These are phyloP conservation scores for Noturus placidus DNA, from an alignment of 2,113 vertebrate genomes.

Conservation along the genomic window DNA sequence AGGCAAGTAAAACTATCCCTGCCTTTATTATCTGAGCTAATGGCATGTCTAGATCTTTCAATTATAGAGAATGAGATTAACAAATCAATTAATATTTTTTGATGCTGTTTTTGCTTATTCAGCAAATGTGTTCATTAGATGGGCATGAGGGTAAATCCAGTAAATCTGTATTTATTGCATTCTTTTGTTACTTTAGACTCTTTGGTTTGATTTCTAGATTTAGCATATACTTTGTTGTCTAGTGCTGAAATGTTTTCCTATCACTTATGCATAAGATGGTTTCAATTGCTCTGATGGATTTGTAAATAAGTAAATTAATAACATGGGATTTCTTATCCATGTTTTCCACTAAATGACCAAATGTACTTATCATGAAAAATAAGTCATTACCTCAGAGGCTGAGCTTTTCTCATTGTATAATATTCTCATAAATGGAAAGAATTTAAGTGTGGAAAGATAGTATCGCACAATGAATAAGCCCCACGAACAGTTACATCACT, in stretches of 20 bases:
- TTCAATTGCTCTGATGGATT: constrained; percentile 62
- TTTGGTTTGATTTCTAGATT: constrained; percentile 52
- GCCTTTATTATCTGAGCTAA: constrained; percentile 77
- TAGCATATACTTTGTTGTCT: constrained; percentile 33
- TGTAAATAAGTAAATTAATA: constrained; percentile 66
- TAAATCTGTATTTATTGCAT: background rate
- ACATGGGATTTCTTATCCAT: constrained; percentile 52
- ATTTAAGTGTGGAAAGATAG: constrained; percentile 73
- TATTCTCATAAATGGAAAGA: constrained; percentile 74
- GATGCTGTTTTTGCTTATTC: constrained; percentile 71
- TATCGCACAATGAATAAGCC: constrained; percentile 73
- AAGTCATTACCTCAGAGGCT: constrained; percentile 69
- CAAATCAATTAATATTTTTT: constrained; percentile 77
- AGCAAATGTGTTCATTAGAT: constrained; percentile 67
- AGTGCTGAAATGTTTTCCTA: background rate
- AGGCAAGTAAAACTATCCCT: constrained; percentile 70
- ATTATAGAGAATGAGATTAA: constrained; percentile 72
- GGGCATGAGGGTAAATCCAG: constrained; percentile 57
- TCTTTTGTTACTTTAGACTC: constrained; percentile 22
- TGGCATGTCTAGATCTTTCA: constrained; percentile 74
- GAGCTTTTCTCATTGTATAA: constrained; percentile 71
- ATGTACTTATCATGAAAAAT: constrained; percentile 69
- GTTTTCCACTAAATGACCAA: constrained; percentile 60
- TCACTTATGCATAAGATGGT: background rate
- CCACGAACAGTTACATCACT: constrained; percentile 75